Percentiles rank a stretch among this genome's conserved stretches.
These are phyloP conservation scores for Apeltes quadracus DNA, from an alignment of 2,113 vertebrate species.

Conservation along the genomic window DNA sequence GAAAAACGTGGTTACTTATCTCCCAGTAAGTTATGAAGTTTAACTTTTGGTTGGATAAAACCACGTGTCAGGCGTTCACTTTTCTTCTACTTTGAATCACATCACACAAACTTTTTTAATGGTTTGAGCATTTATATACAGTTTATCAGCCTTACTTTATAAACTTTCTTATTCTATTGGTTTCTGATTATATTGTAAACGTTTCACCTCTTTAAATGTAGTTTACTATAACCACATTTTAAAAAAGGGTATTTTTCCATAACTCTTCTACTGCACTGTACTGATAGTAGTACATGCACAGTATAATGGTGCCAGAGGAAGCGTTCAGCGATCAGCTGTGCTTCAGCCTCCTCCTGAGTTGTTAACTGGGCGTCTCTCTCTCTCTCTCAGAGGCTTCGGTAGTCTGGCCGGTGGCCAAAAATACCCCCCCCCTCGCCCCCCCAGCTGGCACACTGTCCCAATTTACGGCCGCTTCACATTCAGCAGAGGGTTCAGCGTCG, in stretches of 20 bases:
- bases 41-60: not conserved
- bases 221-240: too few relatives aligned
- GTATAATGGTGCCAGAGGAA: too few relatives aligned
- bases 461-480: constrained; percentile 62
- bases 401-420: constrained; percentile 70
- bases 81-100: not conserved
- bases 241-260: too few relatives aligned
- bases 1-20: not conserved
- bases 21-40: not conserved
- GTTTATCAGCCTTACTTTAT: not conserved
- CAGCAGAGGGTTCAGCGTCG: constrained; percentile 31
- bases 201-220: not conserved
- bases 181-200: not conserved
- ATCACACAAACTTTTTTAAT: not conserved
- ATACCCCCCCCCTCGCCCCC: constrained; percentile 67
- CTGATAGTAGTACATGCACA: too few relatives aligned
- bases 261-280: too few relatives aligned
- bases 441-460: constrained; percentile 76
- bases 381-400: constrained; percentile 39
- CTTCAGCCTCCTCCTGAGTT: constrained; percentile 45
- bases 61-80: not conserved
- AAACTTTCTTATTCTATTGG: not conserved
- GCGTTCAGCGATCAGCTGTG: constrained; percentile 67
- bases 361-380: constrained; percentile 47
- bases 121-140: not conserved